Evolutionary conservation across 1,140 invertebrate genomes (phyloP).

Genomic region (Drosophila paulistorum): DNA sequence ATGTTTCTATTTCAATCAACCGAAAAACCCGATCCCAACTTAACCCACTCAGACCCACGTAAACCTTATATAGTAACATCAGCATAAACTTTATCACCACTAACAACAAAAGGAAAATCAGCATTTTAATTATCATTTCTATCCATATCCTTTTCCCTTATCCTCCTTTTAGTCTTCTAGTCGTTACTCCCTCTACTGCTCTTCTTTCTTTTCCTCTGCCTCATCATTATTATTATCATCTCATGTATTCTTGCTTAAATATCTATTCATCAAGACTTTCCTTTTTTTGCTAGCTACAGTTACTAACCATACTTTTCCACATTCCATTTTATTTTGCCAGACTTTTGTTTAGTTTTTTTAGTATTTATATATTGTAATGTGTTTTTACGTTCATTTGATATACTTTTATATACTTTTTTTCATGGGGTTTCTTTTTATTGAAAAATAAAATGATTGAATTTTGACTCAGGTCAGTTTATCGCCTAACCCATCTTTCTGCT

Average conservation of each 20-base stretch:
- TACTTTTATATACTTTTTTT: background rate
- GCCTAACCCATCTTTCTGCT: no score
- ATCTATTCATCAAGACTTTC: background rate
- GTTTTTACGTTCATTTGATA: constrained; percentile 4
- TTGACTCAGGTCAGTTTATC: background rate
- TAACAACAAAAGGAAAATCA: constrained; percentile 33
- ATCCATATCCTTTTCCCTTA: constrained; percentile 28
- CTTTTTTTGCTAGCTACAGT: constrained; percentile 7
- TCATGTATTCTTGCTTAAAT: background rate
- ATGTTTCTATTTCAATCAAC: constrained; percentile 53
- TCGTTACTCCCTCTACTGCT: background rate
- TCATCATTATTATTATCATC: background rate
- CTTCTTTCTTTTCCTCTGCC: background rate
- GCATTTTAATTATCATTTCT: background rate
- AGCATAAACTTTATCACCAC: constrained; percentile 64
- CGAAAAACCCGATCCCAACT: constrained; percentile 34
- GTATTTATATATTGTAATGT: constrained; percentile 17
- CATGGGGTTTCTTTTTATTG: background rate
- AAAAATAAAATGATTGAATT: background rate
- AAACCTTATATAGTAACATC: constrained; percentile 74
- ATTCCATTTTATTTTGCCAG: constrained; percentile 35
- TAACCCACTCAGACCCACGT: constrained; percentile 46
- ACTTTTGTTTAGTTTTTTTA: constrained; percentile 41
- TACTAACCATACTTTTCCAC: constrained; percentile 4
- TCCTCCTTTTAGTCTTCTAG: constrained; percentile 4